Percentiles rank a stretch among this genome's conserved stretches.
phyloP scores from a whole-genome alignment of 2,888 invertebrate genomes.

The Tetranychus piercei region DNA sequence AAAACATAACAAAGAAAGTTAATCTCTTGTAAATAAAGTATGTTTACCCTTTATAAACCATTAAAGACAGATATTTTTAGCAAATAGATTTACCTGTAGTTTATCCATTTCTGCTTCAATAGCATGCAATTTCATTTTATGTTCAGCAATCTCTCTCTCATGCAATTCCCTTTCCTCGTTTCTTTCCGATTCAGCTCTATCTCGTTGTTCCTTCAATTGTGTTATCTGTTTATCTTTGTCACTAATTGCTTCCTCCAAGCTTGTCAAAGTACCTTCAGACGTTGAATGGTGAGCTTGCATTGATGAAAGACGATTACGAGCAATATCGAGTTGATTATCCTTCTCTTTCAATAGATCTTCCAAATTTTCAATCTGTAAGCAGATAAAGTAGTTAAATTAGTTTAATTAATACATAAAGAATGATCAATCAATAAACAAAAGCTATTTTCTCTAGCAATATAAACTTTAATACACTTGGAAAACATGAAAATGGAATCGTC shows the following conservation, averaged over 20 bases:
- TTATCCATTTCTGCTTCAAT: conserved; percentile 54
- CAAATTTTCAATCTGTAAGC: conserved; percentile 70
- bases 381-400: neutral
- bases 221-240: conserved; percentile 95
- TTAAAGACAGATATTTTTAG: no score
- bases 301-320: conserved; percentile 60
- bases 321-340: conserved; percentile 92
- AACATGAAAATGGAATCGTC: neutral
- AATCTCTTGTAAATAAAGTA: neutral
- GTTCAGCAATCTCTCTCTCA: conserved; percentile 79
- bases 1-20: conserved; percentile 4
- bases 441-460: neutral
- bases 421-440: neutral
- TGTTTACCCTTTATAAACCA: no score
- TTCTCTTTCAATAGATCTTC: conserved; percentile 93
- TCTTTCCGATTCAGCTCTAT: conserved; percentile 83
- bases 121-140: conserved; percentile 77
- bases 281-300: conserved; percentile 84
- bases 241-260: conserved; percentile 79
- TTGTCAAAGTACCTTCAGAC: conserved; percentile 75
- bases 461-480: no score
- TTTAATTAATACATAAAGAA: neutral
- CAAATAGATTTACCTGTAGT: conserved; percentile 24
- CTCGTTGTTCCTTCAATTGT: conserved; percentile 77
- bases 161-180: conserved; percentile 84